Conservation (phyloP, 2,113 vertebrate genomes). For the Prionailurus bengalensis region DNA sequence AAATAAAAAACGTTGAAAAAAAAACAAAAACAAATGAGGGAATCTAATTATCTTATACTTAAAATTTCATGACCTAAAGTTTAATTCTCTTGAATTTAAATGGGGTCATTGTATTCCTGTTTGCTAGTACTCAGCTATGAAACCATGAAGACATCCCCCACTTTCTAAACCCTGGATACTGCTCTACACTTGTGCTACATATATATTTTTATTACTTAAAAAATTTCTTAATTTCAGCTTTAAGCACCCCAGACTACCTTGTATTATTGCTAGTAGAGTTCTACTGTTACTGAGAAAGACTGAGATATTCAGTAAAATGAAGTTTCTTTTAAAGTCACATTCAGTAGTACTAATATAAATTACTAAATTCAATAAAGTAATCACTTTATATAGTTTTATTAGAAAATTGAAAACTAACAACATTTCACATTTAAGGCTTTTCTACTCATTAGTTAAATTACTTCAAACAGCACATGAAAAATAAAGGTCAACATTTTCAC, state of each 20-base stretch:
- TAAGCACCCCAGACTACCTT: background rate
- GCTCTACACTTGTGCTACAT: background rate
- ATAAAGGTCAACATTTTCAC: background rate
- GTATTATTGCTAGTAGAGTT: background rate
- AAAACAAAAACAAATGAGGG: too few relatives aligned
- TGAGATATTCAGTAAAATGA: background rate
- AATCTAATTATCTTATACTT: background rate
- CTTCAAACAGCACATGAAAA: background rate
- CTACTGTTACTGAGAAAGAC: background rate
- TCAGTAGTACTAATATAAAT: background rate
- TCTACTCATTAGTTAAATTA: background rate
- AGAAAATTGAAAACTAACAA: background rate
- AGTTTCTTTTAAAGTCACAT: background rate
- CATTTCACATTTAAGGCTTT: background rate
- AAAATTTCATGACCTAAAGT: background rate
- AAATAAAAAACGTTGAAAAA: too few relatives aligned
- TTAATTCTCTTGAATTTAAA: background rate
- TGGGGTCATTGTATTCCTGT: background rate
- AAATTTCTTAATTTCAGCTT: background rate
- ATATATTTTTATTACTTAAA: background rate
- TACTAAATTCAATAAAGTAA: background rate
- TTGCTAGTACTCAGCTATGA: background rate
- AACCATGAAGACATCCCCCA: background rate
- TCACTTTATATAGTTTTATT: background rate
- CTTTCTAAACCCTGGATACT: background rate